Evolutionary conservation across 2,113 vertebrate genomes (phyloP), one percentile per base, ranked within the genome.

Genomic region (Mirza zaza): DNA sequence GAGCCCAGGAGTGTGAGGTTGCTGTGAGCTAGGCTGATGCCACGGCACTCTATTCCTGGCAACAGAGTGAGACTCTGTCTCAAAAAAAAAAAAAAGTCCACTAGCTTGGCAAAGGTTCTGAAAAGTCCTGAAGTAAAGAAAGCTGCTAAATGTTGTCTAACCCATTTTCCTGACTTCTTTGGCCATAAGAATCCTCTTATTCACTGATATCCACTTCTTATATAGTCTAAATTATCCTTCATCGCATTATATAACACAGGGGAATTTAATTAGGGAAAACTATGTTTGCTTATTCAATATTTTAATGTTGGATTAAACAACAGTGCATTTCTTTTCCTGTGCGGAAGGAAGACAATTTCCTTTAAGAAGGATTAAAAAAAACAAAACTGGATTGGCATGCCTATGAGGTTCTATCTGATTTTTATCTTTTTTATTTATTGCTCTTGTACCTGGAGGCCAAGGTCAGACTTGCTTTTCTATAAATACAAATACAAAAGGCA

Each of bases 301-400:
- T 90, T 86, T 88, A 79, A 52, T 91, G n/a, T 61, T 88, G 45
- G 93, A 97, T 80, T 86, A 91, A 95, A 96, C 36, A 91, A 61
- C 3, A 91, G 57, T 65, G 34, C 3, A 13, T 95, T 86, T 86
- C 68, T 94, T 90, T 95, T 80, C 67, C 87, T 89, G 36, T 48
- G 8, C 79, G 45, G 45, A 39, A 39, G 13, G 32, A 87, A 77
- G 32, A 63, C 12, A 85, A 21, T 70, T 96, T 85, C 70, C 23
- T 94, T 68, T 39, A 92, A 93, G 77, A 42, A 90, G 32, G 50
- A 63, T 20, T 36, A 9, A 34, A 36, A 63, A 63, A 8, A n/a
- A 15, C 55, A 20, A 39, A 83, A 63, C 23, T 27, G 48, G 29
- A 65, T 32, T 63, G 11, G 21, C 71, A 52, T 87, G 52, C 34